Percentiles rank a stretch among this genome's conserved stretches.
Conservation (phyloP, 2,888 invertebrate genomes). For the Leptarthrus brevirostris region DNA sequence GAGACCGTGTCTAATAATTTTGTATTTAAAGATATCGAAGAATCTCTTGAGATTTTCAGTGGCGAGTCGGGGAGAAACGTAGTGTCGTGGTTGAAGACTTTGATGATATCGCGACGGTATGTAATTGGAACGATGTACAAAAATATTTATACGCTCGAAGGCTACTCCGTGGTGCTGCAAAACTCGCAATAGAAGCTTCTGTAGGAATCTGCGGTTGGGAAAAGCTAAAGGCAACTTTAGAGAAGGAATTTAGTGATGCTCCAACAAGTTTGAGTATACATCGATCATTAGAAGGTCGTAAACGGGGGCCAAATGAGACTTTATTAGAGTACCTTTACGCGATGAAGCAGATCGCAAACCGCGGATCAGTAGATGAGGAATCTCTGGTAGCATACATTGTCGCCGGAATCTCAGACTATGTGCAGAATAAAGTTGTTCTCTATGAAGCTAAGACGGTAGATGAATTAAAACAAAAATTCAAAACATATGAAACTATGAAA, state of each 20-base stretch:
- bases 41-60: constrained; percentile 25
- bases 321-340: constrained; percentile 46
- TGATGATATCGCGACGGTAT: constrained; percentile 2
- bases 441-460: neutral
- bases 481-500: neutral
- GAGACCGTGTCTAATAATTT: neutral
- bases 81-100: neutral
- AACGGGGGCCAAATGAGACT: constrained; percentile 27
- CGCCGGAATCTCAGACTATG: neutral
- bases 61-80: neutral
- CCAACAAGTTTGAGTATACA: constrained; percentile 23
- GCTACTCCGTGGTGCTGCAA: neutral
- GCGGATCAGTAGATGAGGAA: constrained; percentile 54
- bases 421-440: neutral
- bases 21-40: constrained; percentile 43
- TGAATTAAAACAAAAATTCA: constrained; percentile 7
- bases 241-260: constrained; percentile 32
- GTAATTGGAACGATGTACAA: constrained; percentile 1
- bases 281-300: constrained; percentile 36
- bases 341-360: constrained; percentile 45
- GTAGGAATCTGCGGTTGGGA: neutral
- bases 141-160: neutral
- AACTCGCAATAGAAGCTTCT: neutral
- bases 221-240: constrained; percentile 26
- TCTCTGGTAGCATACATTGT: constrained; percentile 58